Percentiles rank a stretch among this genome's conserved stretches.
Evolutionary conservation across 2,113 vertebrate genomes (phyloP).

Genomic region (Paradisaea rubra): DNA sequence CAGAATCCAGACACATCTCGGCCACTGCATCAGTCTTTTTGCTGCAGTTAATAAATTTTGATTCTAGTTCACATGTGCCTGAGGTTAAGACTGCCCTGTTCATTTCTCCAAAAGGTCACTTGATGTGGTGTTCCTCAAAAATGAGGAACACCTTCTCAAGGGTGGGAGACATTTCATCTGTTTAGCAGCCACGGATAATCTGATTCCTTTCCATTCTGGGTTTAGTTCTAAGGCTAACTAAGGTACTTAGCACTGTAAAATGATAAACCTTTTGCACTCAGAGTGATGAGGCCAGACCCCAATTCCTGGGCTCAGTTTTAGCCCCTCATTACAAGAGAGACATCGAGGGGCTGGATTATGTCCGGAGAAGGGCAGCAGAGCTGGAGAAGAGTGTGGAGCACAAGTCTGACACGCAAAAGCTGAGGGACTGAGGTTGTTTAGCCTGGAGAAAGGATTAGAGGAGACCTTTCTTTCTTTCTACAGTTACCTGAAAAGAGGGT

Average conservation of each 20-base stretch:
- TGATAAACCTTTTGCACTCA: background rate
- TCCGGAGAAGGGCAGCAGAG: rapidly evolving
- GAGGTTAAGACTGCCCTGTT: background rate
- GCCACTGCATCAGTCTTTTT: background rate
- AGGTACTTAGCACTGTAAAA: background rate
- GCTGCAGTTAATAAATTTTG: background rate
- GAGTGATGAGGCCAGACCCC: rapidly evolving
- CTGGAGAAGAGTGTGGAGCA: background rate
- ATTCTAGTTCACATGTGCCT: rapidly evolving
- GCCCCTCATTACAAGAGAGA: background rate
- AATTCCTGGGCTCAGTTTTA: rapidly evolving
- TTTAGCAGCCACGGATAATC: background rate
- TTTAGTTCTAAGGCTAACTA: background rate
- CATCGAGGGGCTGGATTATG: rapidly evolving
- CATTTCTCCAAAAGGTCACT: rapidly evolving
- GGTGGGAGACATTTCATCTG: background rate
- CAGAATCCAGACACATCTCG: rapidly evolving
- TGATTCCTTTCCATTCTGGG: background rate
- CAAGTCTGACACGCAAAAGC: rapidly evolving
- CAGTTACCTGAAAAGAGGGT: rapidly evolving
- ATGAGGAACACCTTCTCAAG: background rate
- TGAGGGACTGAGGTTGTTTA: rapidly evolving
- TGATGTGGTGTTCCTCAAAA: background rate
- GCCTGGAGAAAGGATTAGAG: background rate
- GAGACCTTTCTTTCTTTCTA: background rate